These are phyloP conservation scores for Cygnus olor DNA, from an alignment of 2,797 vertebrate genomes.

Conservation along the genomic window DNA sequence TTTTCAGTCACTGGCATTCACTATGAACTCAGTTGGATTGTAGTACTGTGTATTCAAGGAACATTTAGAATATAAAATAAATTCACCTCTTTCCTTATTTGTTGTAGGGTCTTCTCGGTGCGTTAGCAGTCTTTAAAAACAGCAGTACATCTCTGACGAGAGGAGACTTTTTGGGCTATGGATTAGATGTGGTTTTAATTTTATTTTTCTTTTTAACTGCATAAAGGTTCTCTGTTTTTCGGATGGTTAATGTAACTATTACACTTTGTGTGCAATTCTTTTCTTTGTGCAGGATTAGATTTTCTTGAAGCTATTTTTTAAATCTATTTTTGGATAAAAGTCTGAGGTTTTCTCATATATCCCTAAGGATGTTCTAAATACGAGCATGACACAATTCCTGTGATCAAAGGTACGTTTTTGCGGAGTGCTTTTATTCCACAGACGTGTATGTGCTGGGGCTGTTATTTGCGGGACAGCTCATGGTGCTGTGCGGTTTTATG, in stretches of 20 bases:
- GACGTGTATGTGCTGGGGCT: not conserved
- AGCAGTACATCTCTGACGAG: not conserved
- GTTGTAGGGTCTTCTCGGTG: not conserved
- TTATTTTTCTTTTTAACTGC: not conserved
- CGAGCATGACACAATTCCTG: not conserved
- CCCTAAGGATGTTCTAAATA: not conserved
- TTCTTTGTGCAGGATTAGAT: not conserved
- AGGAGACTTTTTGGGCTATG: not conserved
- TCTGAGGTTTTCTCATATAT: conserved; percentile 3
- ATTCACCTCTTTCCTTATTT: not conserved
- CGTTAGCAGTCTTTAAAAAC: not conserved
- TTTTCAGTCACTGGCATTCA: not conserved
- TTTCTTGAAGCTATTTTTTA: not conserved
- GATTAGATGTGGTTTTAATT: not conserved
- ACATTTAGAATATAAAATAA: not conserved
- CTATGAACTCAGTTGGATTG: not conserved
- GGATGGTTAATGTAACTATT: not conserved
- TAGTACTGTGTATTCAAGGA: not conserved
- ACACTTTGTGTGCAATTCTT: not conserved
- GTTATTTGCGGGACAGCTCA: not conserved
- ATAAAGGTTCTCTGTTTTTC: not conserved
- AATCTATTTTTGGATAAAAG: conserved; percentile 37
- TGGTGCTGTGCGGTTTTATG: not conserved
- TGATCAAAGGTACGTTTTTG: conserved; percentile 39
- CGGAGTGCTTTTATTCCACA: not conserved